Conservation (phyloP, 1,140 invertebrate genomes). For the Gyrodactylus bullatarudis region DNA sequence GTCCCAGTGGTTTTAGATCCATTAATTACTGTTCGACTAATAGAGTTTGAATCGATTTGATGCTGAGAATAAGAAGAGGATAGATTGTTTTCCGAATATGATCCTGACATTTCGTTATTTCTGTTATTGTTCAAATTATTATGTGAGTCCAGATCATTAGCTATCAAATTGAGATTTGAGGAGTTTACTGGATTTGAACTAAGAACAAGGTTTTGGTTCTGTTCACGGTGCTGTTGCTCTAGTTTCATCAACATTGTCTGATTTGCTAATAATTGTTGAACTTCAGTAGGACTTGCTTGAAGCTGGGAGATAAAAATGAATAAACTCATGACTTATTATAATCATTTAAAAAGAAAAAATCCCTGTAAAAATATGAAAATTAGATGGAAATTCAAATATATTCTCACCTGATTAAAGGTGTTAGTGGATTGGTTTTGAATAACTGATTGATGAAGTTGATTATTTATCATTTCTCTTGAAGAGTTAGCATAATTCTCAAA, state of each 20-base stretch:
- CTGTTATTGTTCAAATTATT: neutral
- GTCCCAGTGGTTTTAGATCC: neutral
- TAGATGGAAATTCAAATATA: too few species aligned
- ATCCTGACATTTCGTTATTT: neutral
- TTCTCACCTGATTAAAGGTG: too few species aligned
- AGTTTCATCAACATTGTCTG: neutral
- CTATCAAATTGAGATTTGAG: too few species aligned
- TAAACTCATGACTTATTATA: too few species aligned
- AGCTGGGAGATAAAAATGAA: neutral
- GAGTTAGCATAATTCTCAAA: too few species aligned
- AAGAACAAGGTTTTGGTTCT: neutral
- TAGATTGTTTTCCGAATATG: neutral
- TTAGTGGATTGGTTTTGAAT: neutral
- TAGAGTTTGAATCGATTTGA: neutral
- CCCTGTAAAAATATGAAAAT: too few species aligned
- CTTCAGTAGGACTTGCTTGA: neutral
- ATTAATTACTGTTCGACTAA: neutral
- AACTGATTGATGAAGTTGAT: neutral
- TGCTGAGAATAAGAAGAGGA: neutral
- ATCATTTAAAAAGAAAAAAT: too few species aligned
- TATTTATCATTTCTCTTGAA: too few species aligned
- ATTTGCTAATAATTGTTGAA: neutral
- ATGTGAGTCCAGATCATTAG: neutral
- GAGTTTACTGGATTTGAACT: neutral
- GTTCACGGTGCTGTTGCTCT: neutral